phyloP scores from a whole-genome alignment of 2,797 vertebrate genomes.

The Acomys russatus region DNA sequence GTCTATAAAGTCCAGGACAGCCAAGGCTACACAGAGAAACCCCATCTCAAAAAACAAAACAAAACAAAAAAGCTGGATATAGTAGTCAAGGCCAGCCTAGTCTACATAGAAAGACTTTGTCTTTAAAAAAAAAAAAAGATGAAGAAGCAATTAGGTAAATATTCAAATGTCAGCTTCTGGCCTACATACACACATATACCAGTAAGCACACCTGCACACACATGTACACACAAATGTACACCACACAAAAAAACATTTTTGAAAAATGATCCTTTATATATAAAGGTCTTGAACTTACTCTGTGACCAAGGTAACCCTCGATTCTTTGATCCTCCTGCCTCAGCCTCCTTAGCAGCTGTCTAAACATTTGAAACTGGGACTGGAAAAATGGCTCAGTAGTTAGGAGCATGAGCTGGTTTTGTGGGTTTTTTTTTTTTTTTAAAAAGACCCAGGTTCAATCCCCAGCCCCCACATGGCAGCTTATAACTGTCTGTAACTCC shows the following conservation, averaged over 20 bases:
- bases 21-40: background rate
- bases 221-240: background rate
- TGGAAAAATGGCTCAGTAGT: background rate
- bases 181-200: background rate
- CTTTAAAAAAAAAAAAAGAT: background rate
- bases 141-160: background rate
- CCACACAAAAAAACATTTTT: background rate
- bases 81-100: too few species aligned
- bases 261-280: background rate
- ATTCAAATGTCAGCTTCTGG: background rate
- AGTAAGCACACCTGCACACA: background rate
- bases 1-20: background rate
- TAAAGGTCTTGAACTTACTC: background rate
- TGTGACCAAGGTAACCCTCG: background rate
- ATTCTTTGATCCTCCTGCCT: background rate
- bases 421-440: too few species aligned
- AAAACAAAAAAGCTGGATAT: too few species aligned
- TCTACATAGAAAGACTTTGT: too few species aligned
- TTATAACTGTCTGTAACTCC: background rate
- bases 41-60: background rate
- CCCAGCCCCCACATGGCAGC: background rate
- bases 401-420: background rate
- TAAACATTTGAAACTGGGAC: background rate
- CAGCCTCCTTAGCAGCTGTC: background rate
- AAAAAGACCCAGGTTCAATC: background rate